These are phyloP conservation scores for Phalacrocorax brasilianus DNA, from an alignment of 2,113 vertebrate genomes.

Conservation along the genomic window DNA sequence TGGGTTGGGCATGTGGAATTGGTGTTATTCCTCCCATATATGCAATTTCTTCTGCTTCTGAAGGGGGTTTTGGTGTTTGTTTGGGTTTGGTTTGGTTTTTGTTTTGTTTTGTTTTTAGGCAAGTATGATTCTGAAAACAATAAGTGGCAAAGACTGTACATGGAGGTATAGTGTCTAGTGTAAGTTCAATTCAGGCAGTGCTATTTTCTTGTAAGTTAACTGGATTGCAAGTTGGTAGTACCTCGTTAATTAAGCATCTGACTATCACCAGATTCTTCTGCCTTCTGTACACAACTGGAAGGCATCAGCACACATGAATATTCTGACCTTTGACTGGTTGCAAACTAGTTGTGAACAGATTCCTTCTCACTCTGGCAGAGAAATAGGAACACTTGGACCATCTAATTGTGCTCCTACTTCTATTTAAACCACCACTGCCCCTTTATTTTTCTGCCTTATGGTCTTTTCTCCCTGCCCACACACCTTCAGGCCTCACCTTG, in stretches of 20 bases:
- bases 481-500: conserved; percentile 80
- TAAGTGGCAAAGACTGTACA: not conserved
- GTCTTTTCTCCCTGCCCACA: not conserved
- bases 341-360: not conserved
- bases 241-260: not conserved
- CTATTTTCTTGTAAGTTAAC: not conserved
- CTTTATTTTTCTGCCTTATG: not conserved
- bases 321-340: not conserved
- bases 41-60: not conserved
- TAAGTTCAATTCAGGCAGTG: not conserved
- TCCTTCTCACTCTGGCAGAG: not conserved
- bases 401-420: not conserved
- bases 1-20: not conserved
- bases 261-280: not conserved
- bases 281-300: not conserved
- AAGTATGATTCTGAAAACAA: not conserved
- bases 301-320: not conserved
- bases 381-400: not conserved
- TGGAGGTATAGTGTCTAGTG: not conserved
- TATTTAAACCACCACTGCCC: not conserved
- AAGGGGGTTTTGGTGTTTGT: not conserved
- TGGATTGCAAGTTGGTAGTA: not conserved
- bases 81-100: not conserved
- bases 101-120: not conserved
- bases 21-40: not conserved